Base-by-base conservation (phyloP, 1,140 invertebrate species). In the Triops longicaudatus region DNA sequence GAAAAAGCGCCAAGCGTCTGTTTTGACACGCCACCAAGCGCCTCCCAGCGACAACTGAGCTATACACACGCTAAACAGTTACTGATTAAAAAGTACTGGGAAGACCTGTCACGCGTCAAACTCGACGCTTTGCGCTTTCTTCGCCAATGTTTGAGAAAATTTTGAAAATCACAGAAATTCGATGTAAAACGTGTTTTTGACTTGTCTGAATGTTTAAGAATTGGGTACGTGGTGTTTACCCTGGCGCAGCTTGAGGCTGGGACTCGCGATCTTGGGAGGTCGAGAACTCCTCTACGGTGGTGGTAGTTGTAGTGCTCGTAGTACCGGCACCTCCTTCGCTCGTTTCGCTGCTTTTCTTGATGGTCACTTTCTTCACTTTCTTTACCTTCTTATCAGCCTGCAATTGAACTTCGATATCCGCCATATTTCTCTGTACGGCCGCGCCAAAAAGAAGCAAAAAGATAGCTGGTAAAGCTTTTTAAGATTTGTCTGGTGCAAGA, bases 351-450 rank as follows among this genome's bases (percentile, higher is more conserved):
- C 28, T 74, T 73, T 77, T 77, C 72, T 77, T 77, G 27, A 77
- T 77, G 10, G 80, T 79, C 76, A 78, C 80, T 76, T 81, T 81
- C 75, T 81, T 81, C 31, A 80, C 79, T 72, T 81, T 81, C 78
- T 81, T 81, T 28, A 80, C 76, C 31, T 79, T 80, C 80, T 81
- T 81, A n/a, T 80, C 79, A 42, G 75, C 78, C 17, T 73, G 41
- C 73, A 76, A 72, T 28, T 79, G 63, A 43, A 80, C 78, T 72
- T 81, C 81, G 37, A 73, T 27, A 73, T 78, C 78, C 31, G 78
- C 78, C 78, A 78, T 78, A 28, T 73, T 73, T 63, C 6, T 22
- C 50, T 22, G 14, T 0, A n/a, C 22, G 22, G 22, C 10, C 6
- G 50, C 22, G 50, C n/a, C 17, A 63, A 22, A 63, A 63, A 63